Evolutionary conservation across 2,113 vertebrate genomes (phyloP).

Genomic region (Hiodon alosoides): DNA sequence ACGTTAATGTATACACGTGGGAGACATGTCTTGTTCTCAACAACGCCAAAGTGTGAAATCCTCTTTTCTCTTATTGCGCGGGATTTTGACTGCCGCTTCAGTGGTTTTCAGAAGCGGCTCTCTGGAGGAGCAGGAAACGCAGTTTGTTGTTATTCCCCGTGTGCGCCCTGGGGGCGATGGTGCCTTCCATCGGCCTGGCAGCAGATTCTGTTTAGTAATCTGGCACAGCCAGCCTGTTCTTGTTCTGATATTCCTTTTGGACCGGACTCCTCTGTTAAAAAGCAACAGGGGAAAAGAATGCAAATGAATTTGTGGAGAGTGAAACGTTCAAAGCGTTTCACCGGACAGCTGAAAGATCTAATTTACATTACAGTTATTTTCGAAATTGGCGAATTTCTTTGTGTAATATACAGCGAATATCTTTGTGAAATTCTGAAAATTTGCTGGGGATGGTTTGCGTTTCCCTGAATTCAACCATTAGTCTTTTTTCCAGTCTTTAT

Average conservation of each 20-base stretch:
- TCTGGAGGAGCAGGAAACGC: too few relatives aligned
- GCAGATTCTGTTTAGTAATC: neutral
- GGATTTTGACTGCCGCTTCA: too few relatives aligned
- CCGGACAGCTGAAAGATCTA: neutral
- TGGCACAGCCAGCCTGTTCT: neutral
- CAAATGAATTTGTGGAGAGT: neutral
- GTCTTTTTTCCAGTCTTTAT: too few relatives aligned
- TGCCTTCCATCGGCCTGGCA: neutral
- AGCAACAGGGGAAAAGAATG: neutral
- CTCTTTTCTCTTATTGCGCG: too few relatives aligned
- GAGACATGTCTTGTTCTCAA: too few relatives aligned
- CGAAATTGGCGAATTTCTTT: neutral
- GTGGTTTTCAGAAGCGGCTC: too few relatives aligned
- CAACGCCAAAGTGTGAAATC: too few relatives aligned
- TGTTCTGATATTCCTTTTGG: neutral
- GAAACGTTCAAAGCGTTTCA: neutral
- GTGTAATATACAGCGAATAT: neutral
- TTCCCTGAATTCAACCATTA: neutral
- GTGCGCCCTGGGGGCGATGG: neutral
- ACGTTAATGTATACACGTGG: too few relatives aligned
- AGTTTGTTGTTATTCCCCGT: neutral
- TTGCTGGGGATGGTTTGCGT: neutral
- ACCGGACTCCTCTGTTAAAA: neutral
- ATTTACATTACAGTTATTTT: too few relatives aligned
- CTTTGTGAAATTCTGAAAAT: neutral